Evolutionary conservation across 2,113 vertebrate species (phyloP), one percentile per base, ranked within the genome.

Genomic region (Eretmochelys imbricata): DNA sequence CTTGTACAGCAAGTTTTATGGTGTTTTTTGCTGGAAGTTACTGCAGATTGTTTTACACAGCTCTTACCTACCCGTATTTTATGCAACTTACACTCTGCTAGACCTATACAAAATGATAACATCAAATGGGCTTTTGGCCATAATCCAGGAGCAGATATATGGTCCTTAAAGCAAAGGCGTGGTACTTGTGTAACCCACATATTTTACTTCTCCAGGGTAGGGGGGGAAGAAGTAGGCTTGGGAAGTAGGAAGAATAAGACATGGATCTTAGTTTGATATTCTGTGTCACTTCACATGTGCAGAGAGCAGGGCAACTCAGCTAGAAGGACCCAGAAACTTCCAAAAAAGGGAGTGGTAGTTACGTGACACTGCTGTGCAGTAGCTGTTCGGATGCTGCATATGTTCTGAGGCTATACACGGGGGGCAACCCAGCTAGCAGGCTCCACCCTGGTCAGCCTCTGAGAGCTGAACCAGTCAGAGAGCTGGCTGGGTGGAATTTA

Each of bases 1-100:
- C 62, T 96, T 96, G 91, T 93, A 90, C 88, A 91, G 89, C 51
- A n/a, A 92, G 89, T 3, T 20, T 93, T 95, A 86, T 65, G 22
- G 54, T 91, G 75, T 55, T 19, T 94, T 96, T 88, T 94, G 69
- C 93, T 97, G 96, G 93, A 95, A 95, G 95, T 54, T 95, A 84
- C 84, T 95, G 89, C 90, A 89, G 79, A 83, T 62, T 11, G 10
- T 94, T 84, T 92, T 91, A 54, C 75, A 80, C 87, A 76, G 46
- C 82, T 94, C 94, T 93, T 80, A 82, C 38, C 48, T 82, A 11
- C 38, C 27, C 10, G 65, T 62, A 55, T 80, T 51, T 75, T 62
- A 55, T 27, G 27, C 80, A 75, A 13, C 29, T 8, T 54, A 14
- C 19, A 14, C 12, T 35, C 55, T 50, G 7, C 12, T 42, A 82